Percentiles rank a stretch among this genome's conserved stretches.
Evolutionary conservation across 2,113 vertebrate species (phyloP).

Genomic region (Oriolus oriolus): DNA sequence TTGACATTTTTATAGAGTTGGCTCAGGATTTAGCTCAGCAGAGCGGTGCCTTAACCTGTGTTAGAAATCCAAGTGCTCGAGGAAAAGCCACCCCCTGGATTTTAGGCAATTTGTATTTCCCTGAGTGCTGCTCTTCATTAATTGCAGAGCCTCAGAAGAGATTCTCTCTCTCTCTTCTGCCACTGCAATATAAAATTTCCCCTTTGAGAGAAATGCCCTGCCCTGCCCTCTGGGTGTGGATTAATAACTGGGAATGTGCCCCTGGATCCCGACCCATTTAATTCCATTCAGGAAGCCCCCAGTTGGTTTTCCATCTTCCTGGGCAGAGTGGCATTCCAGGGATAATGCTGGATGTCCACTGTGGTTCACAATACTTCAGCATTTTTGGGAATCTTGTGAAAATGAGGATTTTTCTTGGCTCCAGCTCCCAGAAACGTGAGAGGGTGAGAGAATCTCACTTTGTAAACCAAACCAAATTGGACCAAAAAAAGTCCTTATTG

Average conservation of each 20-base stretch:
- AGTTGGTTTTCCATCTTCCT: not conserved
- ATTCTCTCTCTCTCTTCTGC: not conserved
- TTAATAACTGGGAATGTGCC: not conserved
- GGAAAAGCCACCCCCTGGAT: not conserved
- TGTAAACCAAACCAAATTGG: not conserved
- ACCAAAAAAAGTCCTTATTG: not conserved
- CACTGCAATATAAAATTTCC: not conserved
- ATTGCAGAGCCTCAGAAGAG: not conserved
- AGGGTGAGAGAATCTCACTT: not conserved
- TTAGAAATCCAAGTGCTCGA: not conserved
- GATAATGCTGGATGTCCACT: rapidly evolving
- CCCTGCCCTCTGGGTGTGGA: not conserved
- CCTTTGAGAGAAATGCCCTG: not conserved
- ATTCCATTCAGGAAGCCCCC: not conserved
- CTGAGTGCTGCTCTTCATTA: not conserved
- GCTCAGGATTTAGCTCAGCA: not conserved
- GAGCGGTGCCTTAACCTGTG: not conserved
- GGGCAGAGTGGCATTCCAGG: not conserved
- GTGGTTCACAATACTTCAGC: rapidly evolving
- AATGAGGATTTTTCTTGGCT: not conserved
- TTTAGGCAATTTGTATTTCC: not conserved
- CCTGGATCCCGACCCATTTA: not conserved
- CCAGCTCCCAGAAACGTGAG: not conserved
- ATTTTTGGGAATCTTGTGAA: not conserved
- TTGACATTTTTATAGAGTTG: not conserved